Evolutionary conservation across 2,797 vertebrate species (phyloP).

Genomic region (Euthynnus affinis): DNA sequence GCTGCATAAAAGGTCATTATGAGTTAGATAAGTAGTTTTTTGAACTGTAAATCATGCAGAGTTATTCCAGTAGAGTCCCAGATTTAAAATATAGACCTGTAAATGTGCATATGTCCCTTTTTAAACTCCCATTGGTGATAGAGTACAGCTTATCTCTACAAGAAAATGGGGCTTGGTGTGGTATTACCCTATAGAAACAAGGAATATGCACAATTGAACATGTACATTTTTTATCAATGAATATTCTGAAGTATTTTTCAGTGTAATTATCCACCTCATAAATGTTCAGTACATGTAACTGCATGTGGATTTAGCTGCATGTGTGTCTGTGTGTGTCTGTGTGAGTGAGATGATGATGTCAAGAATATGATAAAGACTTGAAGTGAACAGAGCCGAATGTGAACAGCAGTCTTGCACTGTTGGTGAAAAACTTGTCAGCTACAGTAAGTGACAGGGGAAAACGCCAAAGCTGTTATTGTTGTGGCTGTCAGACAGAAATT

Average conservation of each 20-base stretch:
- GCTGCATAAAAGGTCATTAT: too few relatives aligned
- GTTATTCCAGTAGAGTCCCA: too few relatives aligned
- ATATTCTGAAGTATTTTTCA: not conserved
- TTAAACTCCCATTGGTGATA: too few relatives aligned
- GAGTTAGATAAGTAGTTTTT: too few relatives aligned
- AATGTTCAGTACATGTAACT: not conserved
- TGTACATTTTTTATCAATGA: not conserved
- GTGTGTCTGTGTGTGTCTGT: not conserved
- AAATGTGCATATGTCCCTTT: too few relatives aligned
- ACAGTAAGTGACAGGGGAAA: conserved; percentile 73
- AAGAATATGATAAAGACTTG: conserved; percentile 34
- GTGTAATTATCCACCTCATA: not conserved
- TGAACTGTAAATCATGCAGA: too few relatives aligned
- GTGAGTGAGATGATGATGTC: conserved; percentile 10
- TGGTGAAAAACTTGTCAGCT: conserved; percentile 69
- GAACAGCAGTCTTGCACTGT: conserved; percentile 54
- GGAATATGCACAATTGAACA: not conserved
- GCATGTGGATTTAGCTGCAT: not conserved
- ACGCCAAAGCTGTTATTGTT: conserved; percentile 71
- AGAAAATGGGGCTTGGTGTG: not conserved
- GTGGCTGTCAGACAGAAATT: conserved; percentile 66
- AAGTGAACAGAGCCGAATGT: conserved; percentile 49
- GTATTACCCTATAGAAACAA: not conserved
- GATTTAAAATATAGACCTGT: too few relatives aligned
- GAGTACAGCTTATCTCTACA: not conserved